A percentile compares a stretch with the other conserved stretches of the same genome.
Evolutionary conservation across 2,888 invertebrate species (phyloP).

Genomic region (Tinea trinotella): DNA sequence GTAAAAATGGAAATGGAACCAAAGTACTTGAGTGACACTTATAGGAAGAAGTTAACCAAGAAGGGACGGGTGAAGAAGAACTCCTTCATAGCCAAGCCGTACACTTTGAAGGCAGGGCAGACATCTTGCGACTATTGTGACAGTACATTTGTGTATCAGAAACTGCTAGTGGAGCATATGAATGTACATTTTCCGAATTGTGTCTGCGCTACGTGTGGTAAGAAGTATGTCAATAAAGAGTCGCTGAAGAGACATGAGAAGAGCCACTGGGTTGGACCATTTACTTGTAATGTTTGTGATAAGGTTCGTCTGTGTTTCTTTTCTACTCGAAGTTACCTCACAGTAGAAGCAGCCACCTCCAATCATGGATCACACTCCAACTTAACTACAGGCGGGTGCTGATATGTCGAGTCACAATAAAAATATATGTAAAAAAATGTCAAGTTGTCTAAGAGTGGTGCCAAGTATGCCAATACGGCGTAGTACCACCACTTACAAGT

Average conservation of each 20-base stretch:
- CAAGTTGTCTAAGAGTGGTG: too few species aligned
- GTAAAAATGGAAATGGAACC: too few species aligned
- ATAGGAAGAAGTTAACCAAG: neutral
- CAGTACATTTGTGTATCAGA: slow-evolving; percentile 28
- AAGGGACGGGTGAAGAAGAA: neutral
- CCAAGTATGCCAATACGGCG: too few species aligned
- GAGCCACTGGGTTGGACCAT: slow-evolving; percentile 33
- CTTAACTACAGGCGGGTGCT: neutral
- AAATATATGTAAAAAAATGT: too few species aligned
- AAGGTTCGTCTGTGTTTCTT: slow-evolving; percentile 27
- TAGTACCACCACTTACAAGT: too few species aligned
- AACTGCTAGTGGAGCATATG: slow-evolving; percentile 34
- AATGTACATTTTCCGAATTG: slow-evolving; percentile 32
- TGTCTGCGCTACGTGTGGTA: slow-evolving; percentile 31
- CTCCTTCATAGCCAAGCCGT: neutral
- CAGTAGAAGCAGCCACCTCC: too few species aligned
- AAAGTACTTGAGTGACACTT: neutral
- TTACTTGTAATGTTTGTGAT: slow-evolving; percentile 49
- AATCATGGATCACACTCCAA: too few species aligned
- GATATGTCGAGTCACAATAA: too few species aligned
- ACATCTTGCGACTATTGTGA: slow-evolving; percentile 26
- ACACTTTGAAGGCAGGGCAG: neutral
- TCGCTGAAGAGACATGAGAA: slow-evolving; percentile 27
- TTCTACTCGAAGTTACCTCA: neutral
- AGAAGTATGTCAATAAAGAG: slow-evolving; percentile 29